Evolutionary conservation across 2,113 vertebrate species (phyloP).

Genomic region (Engraulis encrasicolus): DNA sequence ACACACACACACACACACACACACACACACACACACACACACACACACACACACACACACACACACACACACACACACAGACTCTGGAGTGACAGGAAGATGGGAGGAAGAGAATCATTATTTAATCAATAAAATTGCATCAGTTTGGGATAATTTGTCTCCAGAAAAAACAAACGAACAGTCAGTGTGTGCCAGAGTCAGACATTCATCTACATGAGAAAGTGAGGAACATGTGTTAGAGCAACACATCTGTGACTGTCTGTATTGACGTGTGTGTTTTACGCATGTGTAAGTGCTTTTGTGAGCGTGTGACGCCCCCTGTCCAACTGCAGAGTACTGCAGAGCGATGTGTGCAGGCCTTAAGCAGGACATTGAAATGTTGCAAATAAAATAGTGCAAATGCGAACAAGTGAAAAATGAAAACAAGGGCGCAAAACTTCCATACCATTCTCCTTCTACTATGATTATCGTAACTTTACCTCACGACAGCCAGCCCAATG

Average conservation of each 20-base stretch:
- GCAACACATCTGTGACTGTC: slow-evolving; percentile 12
- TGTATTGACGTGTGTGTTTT: slow-evolving; percentile 24
- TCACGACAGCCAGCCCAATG: too few species aligned
- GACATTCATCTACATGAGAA: slow-evolving; percentile 9
- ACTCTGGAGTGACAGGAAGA: slow-evolving; percentile 73
- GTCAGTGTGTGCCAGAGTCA: slow-evolving; percentile 69
- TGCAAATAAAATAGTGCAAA: too few species aligned
- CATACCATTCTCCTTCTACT: too few species aligned
- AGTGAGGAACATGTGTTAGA: slow-evolving; percentile 20
- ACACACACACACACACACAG: too few species aligned
- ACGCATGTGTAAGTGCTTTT: slow-evolving; percentile 8
- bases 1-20: slow-evolving; percentile 25
- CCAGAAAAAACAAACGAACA: slow-evolving; percentile 82
- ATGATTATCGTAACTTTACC: too few species aligned
- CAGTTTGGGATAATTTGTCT: slow-evolving; percentile 85
- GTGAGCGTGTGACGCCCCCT: slow-evolving; percentile 8
- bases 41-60: too few species aligned
- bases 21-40: slow-evolving; percentile 23
- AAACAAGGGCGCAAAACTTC: too few species aligned
- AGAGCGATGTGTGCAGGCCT: too few species aligned
- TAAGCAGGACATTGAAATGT: too few species aligned
- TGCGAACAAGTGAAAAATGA: too few species aligned
- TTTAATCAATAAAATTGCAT: slow-evolving; percentile 90
- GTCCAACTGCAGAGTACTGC: too few species aligned
- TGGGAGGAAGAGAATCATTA: slow-evolving; percentile 87